A percentile compares a stretch with the other conserved stretches of the same genome.
phyloP scores from a whole-genome alignment of 2,797 vertebrate genomes.

The Holocentrus rufus region DNA sequence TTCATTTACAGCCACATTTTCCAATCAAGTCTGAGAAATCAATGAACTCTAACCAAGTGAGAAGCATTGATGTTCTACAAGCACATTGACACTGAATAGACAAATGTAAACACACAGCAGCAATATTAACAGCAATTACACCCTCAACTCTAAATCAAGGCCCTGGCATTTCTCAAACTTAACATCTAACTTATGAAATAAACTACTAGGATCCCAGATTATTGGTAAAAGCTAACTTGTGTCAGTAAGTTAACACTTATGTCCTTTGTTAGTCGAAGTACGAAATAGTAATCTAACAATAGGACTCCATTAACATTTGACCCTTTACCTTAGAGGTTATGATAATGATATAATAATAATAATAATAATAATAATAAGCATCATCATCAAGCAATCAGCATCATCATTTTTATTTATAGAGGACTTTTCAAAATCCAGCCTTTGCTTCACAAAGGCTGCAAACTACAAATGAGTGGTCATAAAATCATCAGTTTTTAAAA shows the following conservation, averaged over 20 bases:
- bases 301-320: neutral
- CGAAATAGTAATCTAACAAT: neutral
- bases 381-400: too few relatives aligned
- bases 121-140: conserved; percentile 31
- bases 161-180: conserved; percentile 20
- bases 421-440: too few relatives aligned
- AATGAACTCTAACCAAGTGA: conserved; percentile 13
- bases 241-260: neutral
- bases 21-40: conserved; percentile 22
- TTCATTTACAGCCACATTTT: neutral
- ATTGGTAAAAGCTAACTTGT: neutral
- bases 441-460: too few relatives aligned
- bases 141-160: conserved; percentile 35
- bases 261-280: neutral
- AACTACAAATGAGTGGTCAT: too few relatives aligned
- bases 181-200: conserved; percentile 24
- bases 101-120: conserved; percentile 38
- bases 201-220: conserved; percentile 1
- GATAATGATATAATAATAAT: too few relatives aligned
- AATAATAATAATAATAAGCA: too few relatives aligned
- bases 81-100: conserved; percentile 27
- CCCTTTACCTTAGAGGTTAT: conserved; percentile 37
- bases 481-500: too few relatives aligned
- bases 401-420: too few relatives aligned
- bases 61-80: conserved; percentile 43